phyloP scores from a whole-genome alignment of 2,888 invertebrate genomes.

The Anarsia innoxiella region DNA sequence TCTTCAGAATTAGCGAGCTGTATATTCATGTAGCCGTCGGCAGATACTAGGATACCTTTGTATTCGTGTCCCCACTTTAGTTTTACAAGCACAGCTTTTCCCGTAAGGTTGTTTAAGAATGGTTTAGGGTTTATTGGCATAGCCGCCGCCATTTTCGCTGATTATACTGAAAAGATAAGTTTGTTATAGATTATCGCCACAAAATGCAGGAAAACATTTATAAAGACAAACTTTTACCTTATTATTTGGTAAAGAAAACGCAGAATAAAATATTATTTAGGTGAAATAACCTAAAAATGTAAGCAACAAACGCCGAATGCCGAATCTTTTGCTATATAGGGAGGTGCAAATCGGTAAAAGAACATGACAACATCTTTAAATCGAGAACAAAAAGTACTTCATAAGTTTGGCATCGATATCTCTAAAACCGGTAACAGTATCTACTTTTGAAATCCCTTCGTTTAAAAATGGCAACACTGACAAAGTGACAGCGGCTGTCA shows the following conservation, averaged over 20 bases:
- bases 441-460: too few species aligned
- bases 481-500: conserved; percentile 1
- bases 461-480: conserved; percentile 3
- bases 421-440: too few species aligned
- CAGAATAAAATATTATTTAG: too few species aligned
- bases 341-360: too few species aligned
- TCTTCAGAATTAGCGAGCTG: conserved; percentile 99
- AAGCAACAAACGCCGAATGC: too few species aligned
- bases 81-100: conserved; percentile 98
- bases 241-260: too few species aligned
- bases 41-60: conserved; percentile 97
- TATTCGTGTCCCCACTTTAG: conserved; percentile 99
- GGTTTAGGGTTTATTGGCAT: conserved; percentile 99
- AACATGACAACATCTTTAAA: too few species aligned
- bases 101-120: conserved; percentile 97
- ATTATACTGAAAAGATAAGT: too few species aligned
- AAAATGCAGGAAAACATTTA: too few species aligned
- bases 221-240: background rate
- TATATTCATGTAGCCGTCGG: conserved; percentile 99
- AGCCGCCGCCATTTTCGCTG: conserved; percentile 84
- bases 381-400: too few species aligned
- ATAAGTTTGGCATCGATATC: too few species aligned
- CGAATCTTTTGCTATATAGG: background rate
- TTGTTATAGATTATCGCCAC: too few species aligned
- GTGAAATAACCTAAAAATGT: background rate